A percentile compares a stretch with the other conserved stretches of the same genome.
phyloP scores from a whole-genome alignment of 2,113 vertebrate species.

The Etheostoma spectabile region DNA sequence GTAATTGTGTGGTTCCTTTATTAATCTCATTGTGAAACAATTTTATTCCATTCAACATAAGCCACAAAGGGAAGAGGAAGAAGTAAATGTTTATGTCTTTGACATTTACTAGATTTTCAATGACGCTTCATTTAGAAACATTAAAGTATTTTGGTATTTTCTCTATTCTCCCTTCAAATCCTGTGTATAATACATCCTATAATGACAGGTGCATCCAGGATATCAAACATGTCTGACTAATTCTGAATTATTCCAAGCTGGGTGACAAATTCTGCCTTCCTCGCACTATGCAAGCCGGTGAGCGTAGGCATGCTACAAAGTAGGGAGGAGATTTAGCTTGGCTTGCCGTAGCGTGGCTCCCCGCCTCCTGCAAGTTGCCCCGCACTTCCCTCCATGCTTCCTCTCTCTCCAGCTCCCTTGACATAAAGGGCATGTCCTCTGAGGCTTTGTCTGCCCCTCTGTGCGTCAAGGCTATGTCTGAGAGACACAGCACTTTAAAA shows the following conservation, averaged over 20 bases:
- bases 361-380: constrained; percentile 38
- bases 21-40: constrained; percentile 20
- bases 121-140: constrained; percentile 36
- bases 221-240: constrained; percentile 70
- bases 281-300: constrained; percentile 63
- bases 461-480: constrained; percentile 44
- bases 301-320: constrained; percentile 75
- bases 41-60: neutral
- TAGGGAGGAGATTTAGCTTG: constrained; percentile 70
- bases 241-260: constrained; percentile 71
- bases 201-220: constrained; percentile 65
- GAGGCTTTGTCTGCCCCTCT: constrained; percentile 58
- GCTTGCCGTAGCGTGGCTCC: constrained; percentile 59
- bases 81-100: neutral
- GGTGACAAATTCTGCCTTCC: constrained; percentile 73
- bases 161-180: constrained; percentile 22
- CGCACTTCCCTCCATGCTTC: constrained; percentile 32
- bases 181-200: constrained; percentile 37
- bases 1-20: neutral
- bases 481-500: constrained; percentile 24
- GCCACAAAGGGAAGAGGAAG: constrained; percentile 11
- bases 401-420: constrained; percentile 19
- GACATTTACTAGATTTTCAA: constrained; percentile 1
- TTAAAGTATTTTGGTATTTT: neutral
- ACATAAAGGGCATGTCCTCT: constrained; percentile 73